A percentile compares a stretch with the other conserved stretches of the same genome.
Conservation (phyloP, 2,797 vertebrate species). For the Silurus lanzhouensis region DNA sequence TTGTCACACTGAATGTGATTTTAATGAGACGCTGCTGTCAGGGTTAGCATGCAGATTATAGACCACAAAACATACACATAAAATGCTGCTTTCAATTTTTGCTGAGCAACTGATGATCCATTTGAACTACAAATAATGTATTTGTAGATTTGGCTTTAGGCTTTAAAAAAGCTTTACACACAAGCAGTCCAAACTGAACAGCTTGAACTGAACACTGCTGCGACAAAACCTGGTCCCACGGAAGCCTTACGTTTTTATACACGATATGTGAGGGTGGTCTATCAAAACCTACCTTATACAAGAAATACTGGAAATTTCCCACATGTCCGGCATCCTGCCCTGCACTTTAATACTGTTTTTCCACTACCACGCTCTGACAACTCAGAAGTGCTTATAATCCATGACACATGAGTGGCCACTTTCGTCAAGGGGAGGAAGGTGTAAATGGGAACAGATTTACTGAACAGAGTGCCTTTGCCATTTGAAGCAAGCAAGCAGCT, state of each 20-base stretch:
- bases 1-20: conserved; percentile 1
- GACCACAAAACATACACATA: neutral
- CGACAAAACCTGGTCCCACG: neutral
- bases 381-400: conserved; percentile 27
- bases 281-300: neutral
- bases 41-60: neutral
- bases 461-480: conserved; percentile 11
- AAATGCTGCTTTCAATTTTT: neutral
- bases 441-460: conserved; percentile 31
- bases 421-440: conserved; percentile 10
- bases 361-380: conserved; percentile 7
- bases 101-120: neutral
- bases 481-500: neutral
- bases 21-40: conserved; percentile 17
- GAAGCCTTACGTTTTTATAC: neutral
- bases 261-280: neutral
- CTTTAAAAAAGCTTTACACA: neutral
- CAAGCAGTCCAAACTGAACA: neutral
- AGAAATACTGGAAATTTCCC: conserved; percentile 11
- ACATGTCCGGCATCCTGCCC: neutral
- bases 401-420: conserved; percentile 27
- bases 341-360: conserved; percentile 12
- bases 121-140: neutral
- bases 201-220: neutral
- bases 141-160: neutral